A percentile compares a stretch with the other conserved stretches of the same genome.
Evolutionary conservation across 2,888 invertebrate species (phyloP).

Genomic region (Diaprepes abbreviatus): DNA sequence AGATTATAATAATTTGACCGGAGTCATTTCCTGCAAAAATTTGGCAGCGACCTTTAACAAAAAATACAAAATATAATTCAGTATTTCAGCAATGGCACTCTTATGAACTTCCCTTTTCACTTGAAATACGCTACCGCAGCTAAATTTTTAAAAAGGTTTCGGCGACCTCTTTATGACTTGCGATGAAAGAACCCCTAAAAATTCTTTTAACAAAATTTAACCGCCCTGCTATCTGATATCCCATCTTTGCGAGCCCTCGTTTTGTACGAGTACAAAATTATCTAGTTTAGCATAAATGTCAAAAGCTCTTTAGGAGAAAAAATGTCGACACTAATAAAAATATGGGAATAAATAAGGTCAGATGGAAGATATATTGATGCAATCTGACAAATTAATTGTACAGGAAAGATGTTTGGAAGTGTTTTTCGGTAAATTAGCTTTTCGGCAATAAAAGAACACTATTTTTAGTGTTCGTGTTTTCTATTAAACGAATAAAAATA

Average conservation of each 20-base stretch:
- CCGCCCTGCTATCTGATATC: slow-evolving; percentile 26
- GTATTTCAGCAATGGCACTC: neutral
- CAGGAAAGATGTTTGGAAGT: neutral
- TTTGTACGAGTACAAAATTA: slow-evolving; percentile 34
- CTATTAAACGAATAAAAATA: no score
- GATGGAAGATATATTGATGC: neutral
- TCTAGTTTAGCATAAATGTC: slow-evolving; percentile 41
- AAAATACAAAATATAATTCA: slow-evolving; percentile 1
- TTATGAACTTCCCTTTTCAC: neutral
- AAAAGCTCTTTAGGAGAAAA: slow-evolving; percentile 12
- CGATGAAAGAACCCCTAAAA: slow-evolving; percentile 23
- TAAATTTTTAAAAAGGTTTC: slow-evolving; percentile 24
- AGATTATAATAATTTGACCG: no score
- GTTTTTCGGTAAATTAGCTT: neutral
- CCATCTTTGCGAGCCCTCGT: slow-evolving; percentile 19
- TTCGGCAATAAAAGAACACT: no score
- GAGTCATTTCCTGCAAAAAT: no score
- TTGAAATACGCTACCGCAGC: slow-evolving; percentile 22
- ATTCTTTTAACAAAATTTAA: slow-evolving; percentile 35
- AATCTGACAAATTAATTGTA: neutral
- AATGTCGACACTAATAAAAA: slow-evolving; percentile 23
- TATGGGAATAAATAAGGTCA: slow-evolving; percentile 8
- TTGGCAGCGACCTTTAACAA: neutral
- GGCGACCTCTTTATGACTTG: slow-evolving; percentile 14
- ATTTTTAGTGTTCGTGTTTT: no score